phyloP scores from a whole-genome alignment of 2,888 invertebrate genomes.

The Pyralis farinalis region DNA sequence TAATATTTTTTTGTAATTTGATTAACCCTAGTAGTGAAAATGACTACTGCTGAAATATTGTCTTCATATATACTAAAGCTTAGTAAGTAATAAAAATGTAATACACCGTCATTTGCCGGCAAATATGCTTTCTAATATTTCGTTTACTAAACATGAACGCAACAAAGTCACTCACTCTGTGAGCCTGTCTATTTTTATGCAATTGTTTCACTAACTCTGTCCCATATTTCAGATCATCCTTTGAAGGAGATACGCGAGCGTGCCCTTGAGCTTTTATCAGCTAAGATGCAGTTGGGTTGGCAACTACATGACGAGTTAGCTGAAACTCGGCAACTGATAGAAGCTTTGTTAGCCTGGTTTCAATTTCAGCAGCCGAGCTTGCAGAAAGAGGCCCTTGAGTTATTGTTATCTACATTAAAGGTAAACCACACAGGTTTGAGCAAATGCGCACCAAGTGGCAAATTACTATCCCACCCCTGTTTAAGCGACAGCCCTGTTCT shows the following conservation, averaged over 20 bases:
- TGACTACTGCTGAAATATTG: slow-evolving; percentile 30
- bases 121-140: too few relatives aligned
- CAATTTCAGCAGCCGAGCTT: slow-evolving; percentile 71
- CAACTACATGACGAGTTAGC: slow-evolving; percentile 81
- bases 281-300: slow-evolving; percentile 84
- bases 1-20: too few relatives aligned
- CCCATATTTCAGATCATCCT: slow-evolving; percentile 66
- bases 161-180: too few relatives aligned
- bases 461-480: too few relatives aligned
- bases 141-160: too few relatives aligned
- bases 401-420: slow-evolving; percentile 78
- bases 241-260: slow-evolving; percentile 81
- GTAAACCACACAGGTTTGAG: too few relatives aligned
- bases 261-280: slow-evolving; percentile 73
- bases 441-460: too few relatives aligned
- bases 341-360: slow-evolving; percentile 84
- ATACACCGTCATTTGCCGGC: too few relatives aligned
- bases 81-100: slow-evolving; percentile 42
- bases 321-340: slow-evolving; percentile 79
- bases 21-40: too few relatives aligned
- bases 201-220: slow-evolving; percentile 8
- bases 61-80: slow-evolving; percentile 39
- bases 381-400: slow-evolving; percentile 79
- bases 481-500: too few relatives aligned
- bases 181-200: too few relatives aligned